Conservation (phyloP, 2,797 vertebrate genomes). For the Malacoctenus gilli region DNA sequence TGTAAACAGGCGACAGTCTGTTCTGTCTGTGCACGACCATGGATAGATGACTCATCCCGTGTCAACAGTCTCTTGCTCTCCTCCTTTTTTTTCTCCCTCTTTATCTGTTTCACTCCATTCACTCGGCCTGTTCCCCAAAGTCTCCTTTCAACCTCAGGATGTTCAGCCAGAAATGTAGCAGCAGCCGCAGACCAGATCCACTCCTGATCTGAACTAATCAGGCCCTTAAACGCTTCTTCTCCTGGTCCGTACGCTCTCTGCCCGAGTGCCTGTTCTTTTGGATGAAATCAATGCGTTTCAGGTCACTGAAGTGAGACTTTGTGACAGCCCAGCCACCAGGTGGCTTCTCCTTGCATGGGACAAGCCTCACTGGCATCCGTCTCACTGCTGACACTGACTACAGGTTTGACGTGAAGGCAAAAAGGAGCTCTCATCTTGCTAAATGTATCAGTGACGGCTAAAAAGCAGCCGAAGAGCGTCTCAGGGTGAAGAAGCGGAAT, state of each 20-base stretch:
- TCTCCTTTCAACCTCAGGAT: not conserved
- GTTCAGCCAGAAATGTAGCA: conserved; percentile 19
- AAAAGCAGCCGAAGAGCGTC: not conserved
- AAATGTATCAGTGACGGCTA: no score
- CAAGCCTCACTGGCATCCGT: no score
- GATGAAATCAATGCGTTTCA: no score
- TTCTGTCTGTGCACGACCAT: conserved; percentile 60
- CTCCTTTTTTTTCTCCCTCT: not conserved
- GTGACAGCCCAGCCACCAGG: no score
- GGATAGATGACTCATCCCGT: conserved; percentile 56
- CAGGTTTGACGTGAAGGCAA: no score
- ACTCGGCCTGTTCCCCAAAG: not conserved
- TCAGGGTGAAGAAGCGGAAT: not conserved
- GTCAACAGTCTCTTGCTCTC: conserved; percentile 32
- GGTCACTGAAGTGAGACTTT: no score
- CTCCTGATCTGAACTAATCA: not conserved
- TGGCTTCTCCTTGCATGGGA: no score
- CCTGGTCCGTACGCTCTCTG: no score
- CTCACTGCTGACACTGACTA: no score
- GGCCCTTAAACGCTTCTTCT: no score
- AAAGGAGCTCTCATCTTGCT: no score
- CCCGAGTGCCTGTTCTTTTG: no score
- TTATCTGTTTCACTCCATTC: not conserved
- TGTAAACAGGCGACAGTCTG: conserved; percentile 21
- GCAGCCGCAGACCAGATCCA: not conserved